Evolutionary conservation across 2,797 vertebrate genomes (phyloP), one percentile per base, ranked within the genome.

Genomic region (Pelodytes ibericus): DNA sequence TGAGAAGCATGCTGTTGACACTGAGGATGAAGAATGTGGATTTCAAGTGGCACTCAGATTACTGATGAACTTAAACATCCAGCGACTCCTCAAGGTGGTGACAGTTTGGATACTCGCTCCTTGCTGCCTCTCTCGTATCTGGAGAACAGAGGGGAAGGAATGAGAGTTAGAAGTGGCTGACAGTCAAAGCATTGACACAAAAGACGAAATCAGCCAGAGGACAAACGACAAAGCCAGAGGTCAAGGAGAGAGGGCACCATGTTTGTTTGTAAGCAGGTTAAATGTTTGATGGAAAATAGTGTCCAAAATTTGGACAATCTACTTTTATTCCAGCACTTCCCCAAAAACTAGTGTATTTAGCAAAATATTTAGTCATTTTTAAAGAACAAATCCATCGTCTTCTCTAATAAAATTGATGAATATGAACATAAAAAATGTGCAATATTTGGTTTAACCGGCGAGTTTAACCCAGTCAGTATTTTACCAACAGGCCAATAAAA

Each of bases 1-100:
- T 85, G 86, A 84, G 89, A 91, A 86, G 89, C 88, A 79, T 88
- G 90, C 91, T 91, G 92, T 90, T 93, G 93, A 94, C 93, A 94
- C 79, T 56, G 79, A 79, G 76, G 79, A 86, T 83, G 84, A 86
- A 85, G 85, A 84, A 83, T 84, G 81, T 72, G 64, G 81, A 71
- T 66, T 67, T 81, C 82, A 74, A 87, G 86, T 79, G 80, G 61
- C 79, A 79, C 86, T 88, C 84, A 10, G 82, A 84, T 88, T 88
- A 86, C 86, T 83, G 82, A 85, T 83, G 85, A 86, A 82, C 75
- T 64, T 84, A 86, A 85, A 88, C 86, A 87, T 84, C 80, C 74
- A 57, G 77, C 86, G 83, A 75, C 83, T 87, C 76, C 57, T 3
- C 49, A 25, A 70, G 71, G 86, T 81, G 85, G 70, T 85, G 84